Conservation (phyloP, 2,113 vertebrate genomes). For the Speoplatyrhinus poulsoni region DNA sequence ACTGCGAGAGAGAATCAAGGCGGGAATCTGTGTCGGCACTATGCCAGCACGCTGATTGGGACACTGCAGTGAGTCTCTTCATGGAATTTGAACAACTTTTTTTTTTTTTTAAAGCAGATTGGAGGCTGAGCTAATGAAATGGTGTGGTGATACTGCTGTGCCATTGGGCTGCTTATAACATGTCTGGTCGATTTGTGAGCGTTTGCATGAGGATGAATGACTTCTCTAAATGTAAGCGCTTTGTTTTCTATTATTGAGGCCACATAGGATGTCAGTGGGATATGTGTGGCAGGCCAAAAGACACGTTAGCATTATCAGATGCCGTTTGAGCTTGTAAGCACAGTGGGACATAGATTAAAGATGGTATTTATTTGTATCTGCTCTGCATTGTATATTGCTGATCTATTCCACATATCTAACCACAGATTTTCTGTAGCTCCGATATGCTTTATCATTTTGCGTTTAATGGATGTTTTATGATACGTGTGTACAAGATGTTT, state of each 20-base stretch:
- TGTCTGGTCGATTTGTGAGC: constrained; percentile 23
- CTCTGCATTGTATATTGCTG: not conserved
- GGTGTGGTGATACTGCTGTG: constrained; percentile 39
- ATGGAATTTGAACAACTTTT: not conserved
- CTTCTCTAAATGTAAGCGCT: too few species aligned
- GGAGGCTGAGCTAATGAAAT: constrained; percentile 55
- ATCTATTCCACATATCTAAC: not conserved
- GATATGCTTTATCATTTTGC: too few species aligned
- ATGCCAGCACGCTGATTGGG: constrained; percentile 71
- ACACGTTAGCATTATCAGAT: constrained; percentile 8
- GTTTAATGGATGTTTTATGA: too few species aligned
- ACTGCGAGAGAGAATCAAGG: constrained; percentile 28
- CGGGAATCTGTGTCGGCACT: constrained; percentile 34
- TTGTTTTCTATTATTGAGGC: not conserved
- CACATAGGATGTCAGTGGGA: not conserved
- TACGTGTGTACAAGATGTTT: too few species aligned
- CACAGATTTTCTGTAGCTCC: too few species aligned
- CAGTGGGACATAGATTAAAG: constrained; percentile 40
- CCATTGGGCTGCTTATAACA: constrained; percentile 27
- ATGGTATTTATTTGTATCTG: constrained; percentile 25
- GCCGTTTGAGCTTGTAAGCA: not conserved
- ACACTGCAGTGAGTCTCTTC: constrained; percentile 22
- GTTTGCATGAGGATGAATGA: constrained; percentile 17
- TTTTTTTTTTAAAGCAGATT: constrained; percentile 50
- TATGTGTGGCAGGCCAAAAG: not conserved